These are phyloP conservation scores for Scomber colias DNA, from an alignment of 2,113 vertebrate species.

Conservation along the genomic window DNA sequence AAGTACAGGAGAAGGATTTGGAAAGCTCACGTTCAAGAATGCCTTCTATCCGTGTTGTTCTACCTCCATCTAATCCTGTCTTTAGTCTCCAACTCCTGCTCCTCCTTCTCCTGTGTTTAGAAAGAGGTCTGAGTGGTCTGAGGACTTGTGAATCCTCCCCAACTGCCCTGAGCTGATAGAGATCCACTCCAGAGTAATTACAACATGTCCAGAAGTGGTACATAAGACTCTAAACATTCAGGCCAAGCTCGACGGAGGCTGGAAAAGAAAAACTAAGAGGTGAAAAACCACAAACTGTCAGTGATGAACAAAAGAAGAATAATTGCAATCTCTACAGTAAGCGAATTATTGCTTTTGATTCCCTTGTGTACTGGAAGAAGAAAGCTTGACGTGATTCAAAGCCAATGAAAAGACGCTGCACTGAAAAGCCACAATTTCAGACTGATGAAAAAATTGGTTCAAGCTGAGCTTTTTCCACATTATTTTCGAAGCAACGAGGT, in stretches of 20 bases:
- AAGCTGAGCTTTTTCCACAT: constrained; percentile 33
- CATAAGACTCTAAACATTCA: constrained; percentile 9
- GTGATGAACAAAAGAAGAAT: background rate
- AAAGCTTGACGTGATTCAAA: constrained; percentile 22
- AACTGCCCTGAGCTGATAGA: constrained; percentile 11
- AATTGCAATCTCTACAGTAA: background rate
- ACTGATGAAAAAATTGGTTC: constrained; percentile 36
- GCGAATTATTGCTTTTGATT: constrained; percentile 9
- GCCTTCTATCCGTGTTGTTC: background rate
- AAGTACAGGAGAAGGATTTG: background rate
- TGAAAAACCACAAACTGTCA: background rate
- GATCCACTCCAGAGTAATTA: constrained; percentile 49
- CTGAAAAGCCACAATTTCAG: constrained; percentile 36
- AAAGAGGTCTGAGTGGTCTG: constrained; percentile 13
- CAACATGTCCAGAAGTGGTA: constrained; percentile 21
- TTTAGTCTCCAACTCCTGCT: background rate
- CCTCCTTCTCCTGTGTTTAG: background rate
- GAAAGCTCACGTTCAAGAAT: constrained; percentile 4
- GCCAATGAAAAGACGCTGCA: background rate
- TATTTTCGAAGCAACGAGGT: background rate
- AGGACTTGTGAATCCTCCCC: constrained; percentile 26
- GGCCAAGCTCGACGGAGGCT: background rate
- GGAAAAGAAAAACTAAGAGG: background rate
- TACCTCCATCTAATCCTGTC: background rate
- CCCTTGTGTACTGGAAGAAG: background rate